Base-by-base conservation (phyloP, 2,888 invertebrate species). In the Philopedon plagiatum region DNA sequence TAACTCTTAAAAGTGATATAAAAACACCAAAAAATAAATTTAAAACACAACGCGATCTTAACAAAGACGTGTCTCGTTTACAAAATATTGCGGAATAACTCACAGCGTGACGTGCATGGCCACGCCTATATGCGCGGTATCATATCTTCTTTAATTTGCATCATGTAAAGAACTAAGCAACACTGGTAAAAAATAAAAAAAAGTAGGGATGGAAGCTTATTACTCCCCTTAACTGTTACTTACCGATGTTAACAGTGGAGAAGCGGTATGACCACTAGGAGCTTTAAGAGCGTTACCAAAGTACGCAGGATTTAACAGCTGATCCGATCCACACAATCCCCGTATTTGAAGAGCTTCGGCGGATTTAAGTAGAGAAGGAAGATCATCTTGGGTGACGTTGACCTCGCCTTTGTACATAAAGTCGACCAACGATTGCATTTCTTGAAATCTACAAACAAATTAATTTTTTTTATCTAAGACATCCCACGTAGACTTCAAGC, bases 321-420 rank as follows among this genome's bases (percentile, higher is more conserved):
- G 85, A 78, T 86, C 86, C 0, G 85, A 84, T 44, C 86, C 87
- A 75, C 87, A 87, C 39, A 90, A 81, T 79, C 95, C 94, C 80
- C 94, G 90, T 71, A 95, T 94, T 82, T 95, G 94, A 78, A 95
- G 83, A 13, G 94, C 92, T 81, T 95, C 94, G 0, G 95, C 95
- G 0, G 94, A 94, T 81, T 92, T 92, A 8, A 95, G 86, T n/a
- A 95, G 85, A 77, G 93, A 92, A 32, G 94, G 92, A 60, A 95
- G 86, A 73, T 94, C 94, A 66, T 94, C 94, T 80, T 95, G 94
- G 2, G 94, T 93, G 0, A 95, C 94, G 81, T 94, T 94, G 32
- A 95, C 95, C 83, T 95, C 95, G 0, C 95, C 95, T 81, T 94
- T 94, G 85, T 95, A 95, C 95, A 95, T 95, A 82, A 95, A 95